phyloP scores from a whole-genome alignment of 2,888 invertebrate species.

The Drosophila paracracens region DNA sequence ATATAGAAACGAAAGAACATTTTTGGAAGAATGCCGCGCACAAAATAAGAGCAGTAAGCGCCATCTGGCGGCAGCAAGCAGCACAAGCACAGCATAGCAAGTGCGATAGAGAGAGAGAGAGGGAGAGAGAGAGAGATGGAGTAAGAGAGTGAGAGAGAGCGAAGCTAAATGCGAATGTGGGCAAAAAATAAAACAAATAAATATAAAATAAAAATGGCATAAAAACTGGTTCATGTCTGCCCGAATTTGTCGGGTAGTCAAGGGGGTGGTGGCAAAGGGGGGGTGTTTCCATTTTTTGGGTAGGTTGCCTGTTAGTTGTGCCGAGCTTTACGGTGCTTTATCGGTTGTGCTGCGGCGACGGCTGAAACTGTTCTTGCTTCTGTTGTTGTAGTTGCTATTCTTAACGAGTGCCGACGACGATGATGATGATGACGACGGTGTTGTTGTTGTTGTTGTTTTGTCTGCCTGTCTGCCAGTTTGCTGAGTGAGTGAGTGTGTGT shows the following conservation, averaged over 20 bases:
- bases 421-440: slow-evolving; percentile 44
- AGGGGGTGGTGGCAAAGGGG: neutral
- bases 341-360: slow-evolving; percentile 37
- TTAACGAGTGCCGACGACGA: slow-evolving; percentile 51
- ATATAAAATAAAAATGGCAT: slow-evolving; percentile 43
- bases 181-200: slow-evolving; percentile 46
- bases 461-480: slow-evolving; percentile 65
- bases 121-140: slow-evolving; percentile 7
- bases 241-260: slow-evolving; percentile 48
- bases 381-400: slow-evolving; percentile 16
- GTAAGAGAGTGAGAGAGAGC: neutral
- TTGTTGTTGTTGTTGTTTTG: slow-evolving; percentile 37
- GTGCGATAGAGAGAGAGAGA: slow-evolving; percentile 2
- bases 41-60: slow-evolving; percentile 46
- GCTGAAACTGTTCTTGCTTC: slow-evolving; percentile 8
- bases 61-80: slow-evolving; percentile 63
- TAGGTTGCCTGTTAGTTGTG: slow-evolving; percentile 33
- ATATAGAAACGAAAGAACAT: slow-evolving; percentile 37
- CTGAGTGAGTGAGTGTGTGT: slow-evolving; percentile 22
- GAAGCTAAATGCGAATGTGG: slow-evolving; percentile 34
- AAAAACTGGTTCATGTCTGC: slow-evolving; percentile 75
- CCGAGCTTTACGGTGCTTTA: slow-evolving; percentile 32
- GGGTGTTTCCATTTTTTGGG: neutral
- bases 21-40: slow-evolving; percentile 52
- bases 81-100: slow-evolving; percentile 27